phyloP scores from a whole-genome alignment of 2,888 invertebrate species.

The Hyppa rectilinea region DNA sequence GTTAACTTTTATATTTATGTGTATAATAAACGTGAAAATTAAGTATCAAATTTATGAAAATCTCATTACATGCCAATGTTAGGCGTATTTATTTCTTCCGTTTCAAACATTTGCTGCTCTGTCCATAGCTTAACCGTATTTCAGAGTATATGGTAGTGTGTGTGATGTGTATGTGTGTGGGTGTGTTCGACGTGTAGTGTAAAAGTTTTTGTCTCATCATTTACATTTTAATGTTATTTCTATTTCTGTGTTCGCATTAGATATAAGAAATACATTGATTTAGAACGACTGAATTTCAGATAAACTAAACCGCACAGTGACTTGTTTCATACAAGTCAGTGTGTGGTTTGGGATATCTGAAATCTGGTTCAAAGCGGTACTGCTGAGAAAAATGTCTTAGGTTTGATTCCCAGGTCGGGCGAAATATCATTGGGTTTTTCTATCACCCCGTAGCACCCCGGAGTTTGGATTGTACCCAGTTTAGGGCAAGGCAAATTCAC shows the following conservation, averaged over 20 bases:
- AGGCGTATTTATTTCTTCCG: background rate
- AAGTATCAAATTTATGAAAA: background rate
- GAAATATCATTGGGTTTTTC: no score
- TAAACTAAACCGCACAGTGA: no score
- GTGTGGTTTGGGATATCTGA: no score
- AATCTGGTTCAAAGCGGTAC: no score
- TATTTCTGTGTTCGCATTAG: slow-evolving; percentile 12
- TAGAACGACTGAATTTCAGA: background rate
- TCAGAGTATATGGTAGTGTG: background rate
- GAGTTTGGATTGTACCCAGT: no score
- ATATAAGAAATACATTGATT: slow-evolving; percentile 21
- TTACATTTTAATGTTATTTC: slow-evolving; percentile 22
- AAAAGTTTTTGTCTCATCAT: background rate
- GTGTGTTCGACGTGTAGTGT: background rate
- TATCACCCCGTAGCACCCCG: no score
- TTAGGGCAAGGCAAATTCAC: no score
- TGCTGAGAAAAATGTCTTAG: no score
- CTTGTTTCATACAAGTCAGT: background rate
- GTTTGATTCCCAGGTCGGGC: no score
- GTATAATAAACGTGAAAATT: slow-evolving; percentile 1
- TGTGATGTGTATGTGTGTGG: background rate
- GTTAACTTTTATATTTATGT: background rate
- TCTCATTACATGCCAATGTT: background rate
- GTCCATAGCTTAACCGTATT: background rate
- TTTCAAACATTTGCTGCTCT: background rate